A percentile compares a stretch with the other conserved stretches of the same genome.
Conservation (phyloP, 2,113 vertebrate genomes). For the Notarius quadriscutis region DNA sequence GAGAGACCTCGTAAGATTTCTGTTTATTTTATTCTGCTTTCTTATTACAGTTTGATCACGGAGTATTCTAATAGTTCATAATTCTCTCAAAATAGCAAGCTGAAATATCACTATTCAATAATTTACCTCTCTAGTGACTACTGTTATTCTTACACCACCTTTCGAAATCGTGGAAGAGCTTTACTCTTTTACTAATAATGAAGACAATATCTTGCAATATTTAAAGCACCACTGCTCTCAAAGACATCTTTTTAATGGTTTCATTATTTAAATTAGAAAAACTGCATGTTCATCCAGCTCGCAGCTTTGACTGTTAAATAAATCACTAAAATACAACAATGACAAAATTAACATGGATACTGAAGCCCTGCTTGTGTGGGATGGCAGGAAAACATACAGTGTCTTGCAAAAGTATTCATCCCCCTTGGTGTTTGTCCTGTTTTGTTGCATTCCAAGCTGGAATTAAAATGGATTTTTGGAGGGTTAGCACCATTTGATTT, state of each 20-base stretch:
- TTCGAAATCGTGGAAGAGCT: not conserved
- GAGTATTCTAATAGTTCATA: conserved; percentile 9
- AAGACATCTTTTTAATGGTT: not conserved
- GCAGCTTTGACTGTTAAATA: not conserved
- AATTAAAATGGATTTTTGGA: too few species aligned
- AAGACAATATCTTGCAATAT: not conserved
- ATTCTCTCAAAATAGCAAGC: conserved; percentile 13
- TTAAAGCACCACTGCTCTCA: not conserved
- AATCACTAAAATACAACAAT: not conserved
- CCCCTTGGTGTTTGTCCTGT: too few species aligned
- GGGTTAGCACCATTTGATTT: too few species aligned
- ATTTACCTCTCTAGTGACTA: not conserved
- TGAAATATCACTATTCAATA: conserved; percentile 22
- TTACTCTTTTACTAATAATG: conserved; percentile 8
- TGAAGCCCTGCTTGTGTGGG: not conserved
- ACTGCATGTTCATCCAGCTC: not conserved
- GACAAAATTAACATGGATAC: not conserved
- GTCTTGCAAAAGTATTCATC: too few species aligned
- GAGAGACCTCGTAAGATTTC: conserved; percentile 12
- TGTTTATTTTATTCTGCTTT: conserved; percentile 29
- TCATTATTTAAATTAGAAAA: not conserved
- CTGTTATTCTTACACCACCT: not conserved
- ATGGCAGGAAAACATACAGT: not conserved
- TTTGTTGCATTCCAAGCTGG: too few species aligned
- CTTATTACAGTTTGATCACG: conserved; percentile 22